Base-by-base conservation (phyloP, 2,888 invertebrate species). In the Lepidonotus clava region DNA sequence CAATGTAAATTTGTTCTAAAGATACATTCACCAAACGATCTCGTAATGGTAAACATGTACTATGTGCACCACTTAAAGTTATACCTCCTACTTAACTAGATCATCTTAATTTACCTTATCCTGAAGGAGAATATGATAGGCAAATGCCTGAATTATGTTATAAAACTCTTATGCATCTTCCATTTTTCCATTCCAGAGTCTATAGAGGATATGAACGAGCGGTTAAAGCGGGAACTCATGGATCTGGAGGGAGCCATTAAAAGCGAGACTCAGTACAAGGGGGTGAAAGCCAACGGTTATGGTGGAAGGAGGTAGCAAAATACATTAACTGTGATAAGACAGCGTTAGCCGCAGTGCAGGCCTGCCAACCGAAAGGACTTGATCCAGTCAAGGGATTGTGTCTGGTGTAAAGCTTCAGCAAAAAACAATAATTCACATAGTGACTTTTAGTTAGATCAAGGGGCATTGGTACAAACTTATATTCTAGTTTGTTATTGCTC, bases 161-260 rank as follows among this genome's bases (percentile, higher is more conserved):
- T n/a, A n/a, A n/a, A n/a, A n/a, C n/a, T n/a, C n/a, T n/a, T n/a
- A n/a, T n/a, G n/a, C n/a, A n/a, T n/a, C n/a, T n/a, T n/a, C n/a
- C n/a, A n/a, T n/a, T n/a, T n/a, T n/a, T n/a, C n/a, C n/a, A n/a
- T 90, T 90, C 66, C 90, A 92, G 92, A 92, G 88, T 90, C 91
- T 87, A 91, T 91, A 88, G 88, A 90, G 80, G 91, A 90, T 77
- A 91, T 92, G 91, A 93, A 93, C 88, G 92, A 92, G 53, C 89
- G 91, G 76, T 88, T 93, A 85, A 89, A 91, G 87, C 90, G 90
- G 84, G 93, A 93, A 86, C 89, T 93, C 18, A 86, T 90, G 85
- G 91, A 92, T 67, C 87, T 93, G 86, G 93, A 93, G 41, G 92
- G 92, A 24, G 90, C 92, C 84, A 93, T 93, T 38, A 88, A 90